Base-by-base conservation (phyloP, 2,888 invertebrate genomes). In the Artemia sp. region DNA sequence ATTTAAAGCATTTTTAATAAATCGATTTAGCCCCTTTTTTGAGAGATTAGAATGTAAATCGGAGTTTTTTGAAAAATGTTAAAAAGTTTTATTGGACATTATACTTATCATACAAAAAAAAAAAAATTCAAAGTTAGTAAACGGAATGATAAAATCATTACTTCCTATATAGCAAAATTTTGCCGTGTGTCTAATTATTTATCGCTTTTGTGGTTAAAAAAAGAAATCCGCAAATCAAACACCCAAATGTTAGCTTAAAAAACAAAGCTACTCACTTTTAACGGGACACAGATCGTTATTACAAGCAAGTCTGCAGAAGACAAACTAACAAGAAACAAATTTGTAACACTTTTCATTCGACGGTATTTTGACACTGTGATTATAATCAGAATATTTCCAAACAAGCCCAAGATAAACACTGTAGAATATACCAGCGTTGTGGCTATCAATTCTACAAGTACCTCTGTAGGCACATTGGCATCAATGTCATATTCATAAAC, bases 231-330 rank as follows among this genome's bases (percentile, higher is more conserved):
- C 0, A 3, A 38, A 38, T 38, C 38, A 38, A 38, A 38, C 3
- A 38, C 38, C 38, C 3, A 38, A 38, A 38, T 38, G 0, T 38
- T 38, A 5, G 38, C 38, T 58, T 19, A 69, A 14, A 58, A 12
- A 9, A 8, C 9, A 38, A 68, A 68, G n/a, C 51, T 38, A 72
- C 79, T 79, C 78, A 86, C 86, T 83, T 86, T 86, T 12, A 87
- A 84, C 10, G 87, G 87, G 72, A 87, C 85, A 77, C 87, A 87
- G 75, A 86, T 81, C 71, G 83, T 78, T 71, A 87, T 85, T 67
- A 87, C 81, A 51, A 86, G 80, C 3, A 87, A 80, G 78, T 87
- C 87, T 1, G 86, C 85, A 0, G 84, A 83, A 9, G 86, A 85
- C 71, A 87, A 78, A 74, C 85, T 85, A 24, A 85, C 83, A 64